Base-by-base conservation (phyloP, 2,797 vertebrate genomes). In the Enteromius thamalakanensis region DNA sequence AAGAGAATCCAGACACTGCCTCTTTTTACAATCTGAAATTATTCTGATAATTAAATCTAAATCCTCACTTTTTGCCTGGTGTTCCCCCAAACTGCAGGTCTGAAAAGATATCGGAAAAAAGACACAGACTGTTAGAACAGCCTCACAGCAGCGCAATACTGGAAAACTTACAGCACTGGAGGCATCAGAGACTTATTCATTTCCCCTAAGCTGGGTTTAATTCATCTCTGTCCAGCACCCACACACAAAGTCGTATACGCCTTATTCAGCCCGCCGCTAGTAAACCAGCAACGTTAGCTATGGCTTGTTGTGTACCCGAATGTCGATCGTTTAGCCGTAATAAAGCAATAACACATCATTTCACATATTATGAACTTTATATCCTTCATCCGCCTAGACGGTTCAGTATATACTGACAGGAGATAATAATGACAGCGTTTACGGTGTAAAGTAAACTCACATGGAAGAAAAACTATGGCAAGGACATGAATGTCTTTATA, bases 21-120 rank as follows among this genome's bases (percentile, higher is more conserved):
- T 67, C 32, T 42, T 11, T 58, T 32, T 45, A 37, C 2, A 58
- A 29, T 10, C 4, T 45, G 8, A 47, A 42, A 60, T 3, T 1
- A 77, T 51, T 40, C 34, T 15, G 6, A 58, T 21, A 53, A 62
- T 60, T 23, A 15, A 51, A 53, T 45, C 8, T 1, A 76, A 92
- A 49, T 70, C 21, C 96, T 96, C 92, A 98, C 97, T 96, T 97
- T 92, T 97, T 97, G 87, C 93, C 93, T 75, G 93, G 92, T 32
- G 92, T 93, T 91, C 96, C 96, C 89, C 95, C 96, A 89, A 97
- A 96, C 91, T 96, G 96, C 92, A 97, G 94, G 94, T 97, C 97
- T 98, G 88, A 88, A 87, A 90, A 87, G 26, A 70, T 37, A 67
- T 6, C 49, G 9, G 55, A 15, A 47, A 21, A 53, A 79, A 60